phyloP scores from a whole-genome alignment of 2,113 vertebrate species.

The Aspiorhynchus laticeps region DNA sequence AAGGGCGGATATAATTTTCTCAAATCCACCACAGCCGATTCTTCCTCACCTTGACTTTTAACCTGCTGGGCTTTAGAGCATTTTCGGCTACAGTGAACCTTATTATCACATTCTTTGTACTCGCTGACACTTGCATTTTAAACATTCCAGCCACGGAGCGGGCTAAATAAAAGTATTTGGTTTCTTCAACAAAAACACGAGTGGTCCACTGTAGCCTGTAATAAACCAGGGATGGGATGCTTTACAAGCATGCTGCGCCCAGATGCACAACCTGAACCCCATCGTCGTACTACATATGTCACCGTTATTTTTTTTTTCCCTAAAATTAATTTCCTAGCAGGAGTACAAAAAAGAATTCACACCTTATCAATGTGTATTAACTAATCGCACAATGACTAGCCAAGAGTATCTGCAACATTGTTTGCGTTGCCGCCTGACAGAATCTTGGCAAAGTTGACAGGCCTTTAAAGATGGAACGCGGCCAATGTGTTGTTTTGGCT shows the following conservation, averaged over 20 bases:
- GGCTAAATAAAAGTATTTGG: slow-evolving; percentile 57
- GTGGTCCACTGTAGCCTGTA: slow-evolving; percentile 56
- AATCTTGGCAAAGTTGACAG: slow-evolving; percentile 75
- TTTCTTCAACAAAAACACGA: slow-evolving; percentile 59
- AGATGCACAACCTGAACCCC: slow-evolving; percentile 69
- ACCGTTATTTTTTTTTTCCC: not conserved
- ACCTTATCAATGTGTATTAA: slow-evolving; percentile 69
- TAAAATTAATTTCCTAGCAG: slow-evolving; percentile 1
- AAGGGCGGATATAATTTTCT: not conserved
- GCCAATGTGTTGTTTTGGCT: slow-evolving; percentile 73
- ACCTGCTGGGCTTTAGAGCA: slow-evolving; percentile 29
- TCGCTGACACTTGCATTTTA: slow-evolving; percentile 50
- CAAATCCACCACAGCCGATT: not conserved
- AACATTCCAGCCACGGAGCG: slow-evolving; percentile 60
- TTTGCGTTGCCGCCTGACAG: slow-evolving; percentile 74
- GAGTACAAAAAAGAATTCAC: slow-evolving; percentile 61
- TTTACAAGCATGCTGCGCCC: slow-evolving; percentile 75
- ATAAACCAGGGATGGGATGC: slow-evolving; percentile 60
- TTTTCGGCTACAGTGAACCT: slow-evolving; percentile 47
- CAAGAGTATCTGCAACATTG: slow-evolving; percentile 73
- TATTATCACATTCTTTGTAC: slow-evolving; percentile 65
- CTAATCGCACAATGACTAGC: slow-evolving; percentile 68
- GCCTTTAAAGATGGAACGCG: slow-evolving; percentile 68
- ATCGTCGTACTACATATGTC: slow-evolving; percentile 49
- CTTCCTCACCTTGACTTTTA: slow-evolving; percentile 39